Evolutionary conservation across 2,797 vertebrate genomes (phyloP).

Genomic region (Rhinoraja longicauda): DNA sequence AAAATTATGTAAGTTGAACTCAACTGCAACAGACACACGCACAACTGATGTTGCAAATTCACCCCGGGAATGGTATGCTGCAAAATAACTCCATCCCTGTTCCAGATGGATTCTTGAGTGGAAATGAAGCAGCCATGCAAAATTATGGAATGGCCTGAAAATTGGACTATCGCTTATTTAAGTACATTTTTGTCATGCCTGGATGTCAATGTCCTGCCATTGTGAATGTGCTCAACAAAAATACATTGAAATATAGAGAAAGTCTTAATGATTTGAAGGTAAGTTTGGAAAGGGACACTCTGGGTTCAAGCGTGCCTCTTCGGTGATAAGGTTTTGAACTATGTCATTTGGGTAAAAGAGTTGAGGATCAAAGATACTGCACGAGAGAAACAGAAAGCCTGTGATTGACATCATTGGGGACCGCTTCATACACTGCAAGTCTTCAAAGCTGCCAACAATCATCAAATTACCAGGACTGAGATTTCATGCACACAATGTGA

Average conservation of each 20-base stretch:
- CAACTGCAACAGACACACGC: background rate
- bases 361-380: background rate
- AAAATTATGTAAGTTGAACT: background rate
- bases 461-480: constrained; percentile 10
- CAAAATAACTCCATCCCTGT: too few relatives aligned
- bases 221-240: background rate
- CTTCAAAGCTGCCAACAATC: background rate
- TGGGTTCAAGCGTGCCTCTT: too few relatives aligned
- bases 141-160: background rate
- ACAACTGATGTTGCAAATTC: background rate
- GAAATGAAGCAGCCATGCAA: background rate
- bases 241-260: too few relatives aligned
- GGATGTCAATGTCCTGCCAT: background rate
- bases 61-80: too few relatives aligned
- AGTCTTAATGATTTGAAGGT: too few relatives aligned
- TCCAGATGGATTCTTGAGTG: too few relatives aligned
- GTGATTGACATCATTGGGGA: background rate
- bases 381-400: background rate
- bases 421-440: background rate
- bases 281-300: too few relatives aligned
- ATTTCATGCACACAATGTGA: background rate
- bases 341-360: too few relatives aligned
- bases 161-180: background rate
- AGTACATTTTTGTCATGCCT: background rate
- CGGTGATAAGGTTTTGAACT: too few relatives aligned